A percentile compares a stretch with the other conserved stretches of the same genome.
These are phyloP conservation scores for Ennomos erosarius DNA, from an alignment of 2,888 invertebrate species.

Conservation along the genomic window DNA sequence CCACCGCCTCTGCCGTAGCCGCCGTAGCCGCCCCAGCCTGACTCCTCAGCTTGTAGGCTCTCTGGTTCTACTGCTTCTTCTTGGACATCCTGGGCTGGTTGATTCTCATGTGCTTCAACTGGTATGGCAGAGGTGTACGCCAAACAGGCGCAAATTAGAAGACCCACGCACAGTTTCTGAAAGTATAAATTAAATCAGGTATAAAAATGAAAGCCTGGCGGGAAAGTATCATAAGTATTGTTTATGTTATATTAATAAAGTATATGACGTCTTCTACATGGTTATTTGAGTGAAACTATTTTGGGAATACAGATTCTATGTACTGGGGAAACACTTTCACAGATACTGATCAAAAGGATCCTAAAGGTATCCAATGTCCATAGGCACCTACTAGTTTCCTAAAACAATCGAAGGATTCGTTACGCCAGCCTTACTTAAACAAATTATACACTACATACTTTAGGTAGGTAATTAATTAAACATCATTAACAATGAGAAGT, in stretches of 20 bases:
- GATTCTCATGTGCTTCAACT: conserved; percentile 8
- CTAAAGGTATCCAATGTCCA: too few species aligned
- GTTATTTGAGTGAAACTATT: too few species aligned
- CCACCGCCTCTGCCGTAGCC: conserved; percentile 32
- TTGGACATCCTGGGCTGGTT: conserved; percentile 3
- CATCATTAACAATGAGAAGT: conserved; percentile 9
- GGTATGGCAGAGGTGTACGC: conserved; percentile 60
- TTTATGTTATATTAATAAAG: too few species aligned
- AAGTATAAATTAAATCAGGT: conserved; percentile 31
- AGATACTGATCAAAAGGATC: too few species aligned
- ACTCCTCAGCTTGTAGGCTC: conserved; percentile 45
- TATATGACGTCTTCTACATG: too few species aligned
- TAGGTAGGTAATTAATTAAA: conserved; percentile 9
- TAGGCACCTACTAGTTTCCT: neutral
- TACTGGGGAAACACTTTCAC: too few species aligned
- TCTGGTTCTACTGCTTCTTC: conserved; percentile 30
- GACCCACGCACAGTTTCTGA: conserved; percentile 54
- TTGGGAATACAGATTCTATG: too few species aligned
- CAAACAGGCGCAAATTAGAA: conserved; percentile 58
- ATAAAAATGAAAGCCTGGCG: too few species aligned
- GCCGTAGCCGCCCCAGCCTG: conserved; percentile 29
- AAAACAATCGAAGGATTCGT: conserved; percentile 6
- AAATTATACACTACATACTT: conserved; percentile 10
- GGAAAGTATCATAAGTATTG: too few species aligned
- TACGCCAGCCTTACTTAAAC: conserved; percentile 5